Evolutionary conservation across 2,888 invertebrate genomes (phyloP).

Genomic region (Camptogramma bilineatum): DNA sequence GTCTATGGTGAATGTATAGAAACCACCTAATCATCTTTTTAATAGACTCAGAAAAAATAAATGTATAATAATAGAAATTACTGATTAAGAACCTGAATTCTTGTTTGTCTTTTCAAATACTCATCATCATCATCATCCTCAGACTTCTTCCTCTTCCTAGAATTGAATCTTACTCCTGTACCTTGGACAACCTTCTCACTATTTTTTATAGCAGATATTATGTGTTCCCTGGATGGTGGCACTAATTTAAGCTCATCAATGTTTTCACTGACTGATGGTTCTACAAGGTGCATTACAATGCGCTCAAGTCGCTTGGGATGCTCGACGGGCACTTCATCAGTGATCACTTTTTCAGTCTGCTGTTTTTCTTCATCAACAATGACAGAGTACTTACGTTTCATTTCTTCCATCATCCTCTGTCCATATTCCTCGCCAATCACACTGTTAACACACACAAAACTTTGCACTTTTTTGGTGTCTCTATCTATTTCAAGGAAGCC

Average conservation of each 20-base stretch:
- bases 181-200: conserved; percentile 79
- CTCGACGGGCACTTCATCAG: conserved; percentile 85
- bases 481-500: conserved; percentile 94
- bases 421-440: conserved; percentile 92
- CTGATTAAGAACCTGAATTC: conserved; percentile 51
- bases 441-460: conserved; percentile 95
- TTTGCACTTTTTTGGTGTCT: conserved; percentile 90
- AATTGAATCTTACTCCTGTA: conserved; percentile 76
- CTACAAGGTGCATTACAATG: conserved; percentile 88
- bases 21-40: not conserved
- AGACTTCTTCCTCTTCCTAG: conserved; percentile 72
- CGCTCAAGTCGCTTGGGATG: conserved; percentile 89
- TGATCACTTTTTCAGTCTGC: conserved; percentile 52
- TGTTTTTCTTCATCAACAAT: conserved; percentile 85
- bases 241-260: conserved; percentile 73
- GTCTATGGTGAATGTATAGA: not conserved
- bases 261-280: conserved; percentile 67
- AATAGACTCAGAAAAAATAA: conserved; percentile 44
- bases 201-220: conserved; percentile 77
- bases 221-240: conserved; percentile 78
- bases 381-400: conserved; percentile 92
- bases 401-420: conserved; percentile 88
- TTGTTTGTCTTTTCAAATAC: conserved; percentile 67
- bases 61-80: conserved; percentile 32
- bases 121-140: conserved; percentile 63